Conservation (phyloP, 2,888 invertebrate species). For the Nyleta sp. region DNA sequence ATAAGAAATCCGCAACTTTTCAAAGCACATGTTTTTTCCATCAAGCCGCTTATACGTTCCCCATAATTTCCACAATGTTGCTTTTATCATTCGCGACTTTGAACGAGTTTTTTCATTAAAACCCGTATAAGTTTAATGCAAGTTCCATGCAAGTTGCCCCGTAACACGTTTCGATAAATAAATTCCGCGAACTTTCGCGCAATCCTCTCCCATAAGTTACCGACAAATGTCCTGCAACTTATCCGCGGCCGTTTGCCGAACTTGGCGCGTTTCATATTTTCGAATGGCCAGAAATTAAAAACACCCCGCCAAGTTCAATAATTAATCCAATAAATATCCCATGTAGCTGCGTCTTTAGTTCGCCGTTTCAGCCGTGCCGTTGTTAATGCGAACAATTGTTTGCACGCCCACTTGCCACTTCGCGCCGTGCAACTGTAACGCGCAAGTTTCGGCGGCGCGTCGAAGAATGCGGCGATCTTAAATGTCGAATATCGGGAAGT, state of each 20-base stretch:
- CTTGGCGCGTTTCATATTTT: neutral
- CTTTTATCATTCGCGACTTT: slow-evolving; percentile 31
- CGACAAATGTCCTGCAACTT: slow-evolving; percentile 24
- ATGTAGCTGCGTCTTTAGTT: neutral
- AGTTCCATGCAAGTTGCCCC: slow-evolving; percentile 28
- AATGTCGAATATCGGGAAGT: slow-evolving; percentile 37
- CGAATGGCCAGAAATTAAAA: slow-evolving; percentile 27
- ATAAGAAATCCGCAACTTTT: neutral
- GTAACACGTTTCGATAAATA: slow-evolving; percentile 50
- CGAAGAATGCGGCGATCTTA: slow-evolving; percentile 21
- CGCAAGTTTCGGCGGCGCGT: no score
- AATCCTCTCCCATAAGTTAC: slow-evolving; percentile 32
- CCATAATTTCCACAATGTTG: slow-evolving; percentile 28
- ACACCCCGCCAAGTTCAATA: slow-evolving; percentile 21
- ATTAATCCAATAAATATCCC: slow-evolving; percentile 43
- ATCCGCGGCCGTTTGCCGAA: neutral
- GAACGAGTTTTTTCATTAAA: slow-evolving; percentile 47
- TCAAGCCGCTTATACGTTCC: slow-evolving; percentile 21
- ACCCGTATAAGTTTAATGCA: slow-evolving; percentile 37
- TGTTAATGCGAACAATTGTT: slow-evolving; percentile 54
- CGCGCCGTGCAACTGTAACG: neutral
- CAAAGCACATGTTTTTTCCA: slow-evolving; percentile 26
- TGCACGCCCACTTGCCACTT: slow-evolving; percentile 7
- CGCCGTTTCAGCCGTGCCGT: neutral
- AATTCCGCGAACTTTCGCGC: slow-evolving; percentile 26